Evolutionary conservation across 1,140 invertebrate genomes (phyloP).

Genomic region (Trichoplusia ni): DNA sequence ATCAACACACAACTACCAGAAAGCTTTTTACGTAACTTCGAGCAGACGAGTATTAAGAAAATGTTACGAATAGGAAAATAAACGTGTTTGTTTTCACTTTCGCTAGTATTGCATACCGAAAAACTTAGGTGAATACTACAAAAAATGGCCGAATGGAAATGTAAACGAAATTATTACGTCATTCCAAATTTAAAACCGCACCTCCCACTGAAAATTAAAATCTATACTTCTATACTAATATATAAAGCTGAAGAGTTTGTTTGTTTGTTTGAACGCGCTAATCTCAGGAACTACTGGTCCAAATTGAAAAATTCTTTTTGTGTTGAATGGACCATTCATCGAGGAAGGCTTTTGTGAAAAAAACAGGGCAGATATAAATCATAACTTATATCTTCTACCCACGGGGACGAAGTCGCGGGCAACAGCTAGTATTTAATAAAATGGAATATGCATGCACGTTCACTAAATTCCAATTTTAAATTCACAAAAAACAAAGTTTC

Average conservation of each 20-base stretch:
- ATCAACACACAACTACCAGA: not conserved
- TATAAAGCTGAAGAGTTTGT: conserved; percentile 7
- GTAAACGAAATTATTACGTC: not conserved
- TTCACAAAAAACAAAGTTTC: conserved; percentile 4
- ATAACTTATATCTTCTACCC: too few relatives aligned
- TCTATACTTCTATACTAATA: too few relatives aligned
- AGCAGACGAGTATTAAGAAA: conserved; percentile 14
- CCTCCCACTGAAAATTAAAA: not conserved
- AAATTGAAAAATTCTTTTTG: too few relatives aligned
- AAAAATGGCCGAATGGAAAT: not conserved
- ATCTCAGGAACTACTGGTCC: too few relatives aligned
- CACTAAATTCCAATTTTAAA: conserved; percentile 14
- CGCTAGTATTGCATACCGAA: not conserved
- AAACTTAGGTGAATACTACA: not conserved
- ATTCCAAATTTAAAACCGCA: conserved; percentile 8
- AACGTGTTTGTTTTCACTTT: conserved; percentile 23
- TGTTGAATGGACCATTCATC: too few relatives aligned
- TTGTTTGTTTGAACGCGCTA: too few relatives aligned
- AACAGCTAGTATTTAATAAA: too few relatives aligned
- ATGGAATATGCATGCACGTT: not conserved
- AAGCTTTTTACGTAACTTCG: not conserved
- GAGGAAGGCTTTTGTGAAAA: too few relatives aligned
- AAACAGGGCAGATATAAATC: too few relatives aligned
- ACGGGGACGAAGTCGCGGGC: too few relatives aligned
- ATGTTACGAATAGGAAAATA: conserved; percentile 22